Percentiles rank a stretch among this genome's conserved stretches.
These are phyloP conservation scores for Oscheius onirici DNA, from an alignment of 2,888 invertebrate species.

Conservation along the genomic window DNA sequence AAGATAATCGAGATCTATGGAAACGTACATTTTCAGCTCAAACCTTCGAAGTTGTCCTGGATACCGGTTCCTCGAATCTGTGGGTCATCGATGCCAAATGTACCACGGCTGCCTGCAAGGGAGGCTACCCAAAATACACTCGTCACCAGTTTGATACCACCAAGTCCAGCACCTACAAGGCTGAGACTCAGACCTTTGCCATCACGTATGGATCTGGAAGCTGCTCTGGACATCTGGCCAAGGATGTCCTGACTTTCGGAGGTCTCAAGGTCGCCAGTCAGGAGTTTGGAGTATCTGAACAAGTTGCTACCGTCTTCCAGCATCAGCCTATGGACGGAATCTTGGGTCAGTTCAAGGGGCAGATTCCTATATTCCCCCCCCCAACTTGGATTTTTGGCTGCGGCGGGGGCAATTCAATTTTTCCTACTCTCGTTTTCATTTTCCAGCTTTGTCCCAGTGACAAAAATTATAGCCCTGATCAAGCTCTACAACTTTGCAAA, in stretches of 20 bases:
- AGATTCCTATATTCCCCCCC: too few species aligned
- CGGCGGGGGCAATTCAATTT: too few species aligned
- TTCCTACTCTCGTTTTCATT: too few species aligned
- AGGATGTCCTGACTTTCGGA: slow-evolving; percentile 56
- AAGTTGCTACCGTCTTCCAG: slow-evolving; percentile 60
- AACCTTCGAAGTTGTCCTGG: slow-evolving; percentile 57
- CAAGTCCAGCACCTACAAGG: slow-evolving; percentile 57
- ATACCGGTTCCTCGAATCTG: slow-evolving; percentile 65
- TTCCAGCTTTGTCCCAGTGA: too few species aligned
- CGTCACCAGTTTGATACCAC: slow-evolving; percentile 58
- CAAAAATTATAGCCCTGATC: too few species aligned
- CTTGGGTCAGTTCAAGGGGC: slow-evolving; percentile 54
- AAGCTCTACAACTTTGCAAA: too few species aligned
- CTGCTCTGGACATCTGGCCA: slow-evolving; percentile 61
- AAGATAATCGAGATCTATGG: background rate
- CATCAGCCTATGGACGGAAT: slow-evolving; percentile 67
- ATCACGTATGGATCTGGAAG: slow-evolving; percentile 66
- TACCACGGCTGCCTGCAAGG: slow-evolving; percentile 57
- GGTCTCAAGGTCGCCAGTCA: slow-evolving; percentile 56
- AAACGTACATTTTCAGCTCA: slow-evolving; percentile 38
- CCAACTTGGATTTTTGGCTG: too few species aligned
- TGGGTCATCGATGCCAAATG: slow-evolving; percentile 65
- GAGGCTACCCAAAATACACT: slow-evolving; percentile 42
- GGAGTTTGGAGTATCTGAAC: slow-evolving; percentile 59
- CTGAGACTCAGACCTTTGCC: slow-evolving; percentile 53